These are phyloP conservation scores for Notiomystis cincta DNA, from an alignment of 2,113 vertebrate genomes.

Conservation along the genomic window DNA sequence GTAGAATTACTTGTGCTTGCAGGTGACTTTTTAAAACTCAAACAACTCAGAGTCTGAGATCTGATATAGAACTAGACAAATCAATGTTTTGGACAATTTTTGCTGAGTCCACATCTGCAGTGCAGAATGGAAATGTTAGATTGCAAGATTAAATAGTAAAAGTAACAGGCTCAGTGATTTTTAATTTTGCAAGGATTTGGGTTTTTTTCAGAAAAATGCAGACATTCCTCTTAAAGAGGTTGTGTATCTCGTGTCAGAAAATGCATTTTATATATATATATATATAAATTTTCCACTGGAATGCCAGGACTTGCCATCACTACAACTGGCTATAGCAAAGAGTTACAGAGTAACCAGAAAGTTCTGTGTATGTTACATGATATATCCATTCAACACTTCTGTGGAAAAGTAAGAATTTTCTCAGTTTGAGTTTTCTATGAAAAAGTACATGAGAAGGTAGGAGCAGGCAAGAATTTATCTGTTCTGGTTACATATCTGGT, in stretches of 20 bases:
- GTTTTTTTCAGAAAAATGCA: neutral
- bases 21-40: neutral
- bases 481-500: neutral
- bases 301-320: neutral
- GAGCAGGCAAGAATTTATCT: neutral
- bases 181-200: constrained; percentile 11
- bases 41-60: neutral
- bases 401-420: neutral
- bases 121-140: neutral
- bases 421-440: neutral
- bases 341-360: neutral
- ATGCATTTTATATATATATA: too few relatives aligned
- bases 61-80: neutral
- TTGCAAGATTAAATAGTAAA: neutral
- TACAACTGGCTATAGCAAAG: neutral
- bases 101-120: neutral
- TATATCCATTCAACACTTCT: neutral
- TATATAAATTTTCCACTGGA: neutral
- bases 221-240: neutral
- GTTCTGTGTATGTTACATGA: neutral
- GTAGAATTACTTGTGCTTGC: neutral
- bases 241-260: neutral
- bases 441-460: neutral
- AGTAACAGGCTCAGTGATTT: neutral
- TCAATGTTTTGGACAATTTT: neutral